These are phyloP conservation scores for Littorina saxatilis DNA, from an alignment of 1,140 invertebrate species.

Conservation along the genomic window DNA sequence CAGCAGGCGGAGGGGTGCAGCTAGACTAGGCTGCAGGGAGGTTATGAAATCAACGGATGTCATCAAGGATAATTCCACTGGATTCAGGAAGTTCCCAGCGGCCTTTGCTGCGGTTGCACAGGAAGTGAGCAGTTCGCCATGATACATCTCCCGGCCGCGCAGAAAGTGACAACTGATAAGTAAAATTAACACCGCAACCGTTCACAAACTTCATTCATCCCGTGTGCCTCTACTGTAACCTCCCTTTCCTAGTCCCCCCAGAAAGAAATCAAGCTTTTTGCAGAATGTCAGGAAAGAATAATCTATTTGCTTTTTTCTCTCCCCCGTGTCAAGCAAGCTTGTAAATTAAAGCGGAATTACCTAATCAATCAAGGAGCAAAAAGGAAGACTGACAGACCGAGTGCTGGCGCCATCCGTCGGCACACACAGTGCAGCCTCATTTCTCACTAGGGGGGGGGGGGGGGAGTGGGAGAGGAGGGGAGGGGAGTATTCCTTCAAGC, in stretches of 20 bases:
- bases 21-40: background rate
- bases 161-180: slow-evolving; percentile 2
- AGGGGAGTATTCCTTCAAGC: background rate
- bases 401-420: background rate
- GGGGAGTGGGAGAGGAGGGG: background rate
- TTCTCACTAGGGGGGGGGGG: background rate
- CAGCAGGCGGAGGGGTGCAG: background rate
- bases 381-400: background rate
- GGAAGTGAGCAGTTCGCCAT: slow-evolving; percentile 3
- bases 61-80: background rate
- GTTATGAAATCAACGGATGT: slow-evolving; percentile 15
- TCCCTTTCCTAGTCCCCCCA: no score
- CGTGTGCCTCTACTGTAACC: no score
- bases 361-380: background rate
- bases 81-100: background rate
- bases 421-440: background rate
- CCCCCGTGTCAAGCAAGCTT: no score
- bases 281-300: no score
- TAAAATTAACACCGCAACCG: background rate
- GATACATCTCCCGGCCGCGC: background rate
- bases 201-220: no score
- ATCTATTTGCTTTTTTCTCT: no score
- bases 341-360: background rate
- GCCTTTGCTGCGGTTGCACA: background rate
- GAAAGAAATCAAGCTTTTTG: no score